These are phyloP conservation scores for Chiloscyllium plagiosum DNA, from an alignment of 2,113 vertebrate species.

Conservation along the genomic window DNA sequence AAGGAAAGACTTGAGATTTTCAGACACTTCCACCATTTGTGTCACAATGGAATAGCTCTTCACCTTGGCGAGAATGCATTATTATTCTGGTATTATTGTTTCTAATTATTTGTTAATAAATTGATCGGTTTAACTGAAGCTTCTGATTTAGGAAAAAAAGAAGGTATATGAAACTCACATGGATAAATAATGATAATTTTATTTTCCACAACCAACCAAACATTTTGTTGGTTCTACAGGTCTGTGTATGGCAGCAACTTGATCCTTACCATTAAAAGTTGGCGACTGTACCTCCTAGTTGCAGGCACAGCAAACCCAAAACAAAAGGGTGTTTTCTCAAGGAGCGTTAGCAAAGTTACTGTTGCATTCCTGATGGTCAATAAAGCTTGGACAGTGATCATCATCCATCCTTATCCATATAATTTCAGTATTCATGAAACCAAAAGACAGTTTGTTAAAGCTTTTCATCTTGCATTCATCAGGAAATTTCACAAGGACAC, in stretches of 20 bases:
- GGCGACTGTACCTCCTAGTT: neutral
- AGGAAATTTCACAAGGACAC: too few relatives aligned
- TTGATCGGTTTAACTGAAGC: neutral
- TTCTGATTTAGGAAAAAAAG: neutral
- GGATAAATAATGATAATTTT: neutral
- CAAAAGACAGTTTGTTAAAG: too few relatives aligned
- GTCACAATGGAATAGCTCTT: too few relatives aligned
- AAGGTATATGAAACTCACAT: neutral
- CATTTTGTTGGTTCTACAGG: neutral
- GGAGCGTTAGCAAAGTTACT: neutral
- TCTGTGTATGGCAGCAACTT: neutral
- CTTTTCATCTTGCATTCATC: too few relatives aligned
- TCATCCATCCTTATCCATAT: neutral
- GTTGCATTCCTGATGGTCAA: neutral
- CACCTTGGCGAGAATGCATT: too few relatives aligned
- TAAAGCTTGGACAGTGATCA: neutral
- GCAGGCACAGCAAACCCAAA: neutral
- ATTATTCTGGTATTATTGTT: too few relatives aligned
- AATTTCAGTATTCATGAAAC: too few relatives aligned
- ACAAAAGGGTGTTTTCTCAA: neutral
- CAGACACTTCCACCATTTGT: too few relatives aligned
- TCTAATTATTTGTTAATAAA: neutral
- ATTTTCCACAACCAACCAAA: neutral
- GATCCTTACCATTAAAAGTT: neutral
- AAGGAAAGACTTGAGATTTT: too few relatives aligned